phyloP scores from a whole-genome alignment of 1,140 invertebrate genomes.

The Drosophila baimaii region DNA sequence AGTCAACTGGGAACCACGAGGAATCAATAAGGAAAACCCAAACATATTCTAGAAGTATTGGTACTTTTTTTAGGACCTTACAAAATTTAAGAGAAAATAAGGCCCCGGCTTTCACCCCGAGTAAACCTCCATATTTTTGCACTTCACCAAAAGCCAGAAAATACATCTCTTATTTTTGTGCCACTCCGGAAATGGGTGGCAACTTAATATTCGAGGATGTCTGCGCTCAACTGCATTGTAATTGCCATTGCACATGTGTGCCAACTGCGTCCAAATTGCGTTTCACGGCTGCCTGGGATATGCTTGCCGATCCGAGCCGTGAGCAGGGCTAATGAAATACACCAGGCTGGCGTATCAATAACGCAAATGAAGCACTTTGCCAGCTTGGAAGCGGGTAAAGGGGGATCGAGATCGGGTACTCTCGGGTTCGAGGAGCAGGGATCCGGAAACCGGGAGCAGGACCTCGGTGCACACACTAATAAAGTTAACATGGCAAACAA shows the following conservation, averaged over 20 bases:
- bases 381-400: neutral
- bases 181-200: constrained; percentile 2
- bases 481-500: constrained; percentile 79
- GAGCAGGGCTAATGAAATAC: constrained; percentile 53
- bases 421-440: neutral
- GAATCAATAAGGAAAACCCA: too few species aligned
- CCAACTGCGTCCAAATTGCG: constrained; percentile 54
- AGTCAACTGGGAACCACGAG: too few species aligned
- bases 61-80: too few species aligned
- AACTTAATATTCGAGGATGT: neutral
- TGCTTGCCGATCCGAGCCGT: constrained; percentile 35
- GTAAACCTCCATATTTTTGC: neutral
- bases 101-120: neutral
- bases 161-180: neutral
- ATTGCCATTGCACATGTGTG: constrained; percentile 43
- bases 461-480: constrained; percentile 49
- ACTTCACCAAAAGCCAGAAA: constrained; percentile 6
- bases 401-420: neutral
- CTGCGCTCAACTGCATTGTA: constrained; percentile 56
- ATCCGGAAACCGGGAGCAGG: constrained; percentile 6
- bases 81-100: too few species aligned
- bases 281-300: constrained; percentile 39
- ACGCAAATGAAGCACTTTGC: constrained; percentile 57
- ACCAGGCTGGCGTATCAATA: constrained; percentile 55
- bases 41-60: too few species aligned